Evolutionary conservation across 2,113 vertebrate species (phyloP).

Genomic region (Drymodes brunneopygia): DNA sequence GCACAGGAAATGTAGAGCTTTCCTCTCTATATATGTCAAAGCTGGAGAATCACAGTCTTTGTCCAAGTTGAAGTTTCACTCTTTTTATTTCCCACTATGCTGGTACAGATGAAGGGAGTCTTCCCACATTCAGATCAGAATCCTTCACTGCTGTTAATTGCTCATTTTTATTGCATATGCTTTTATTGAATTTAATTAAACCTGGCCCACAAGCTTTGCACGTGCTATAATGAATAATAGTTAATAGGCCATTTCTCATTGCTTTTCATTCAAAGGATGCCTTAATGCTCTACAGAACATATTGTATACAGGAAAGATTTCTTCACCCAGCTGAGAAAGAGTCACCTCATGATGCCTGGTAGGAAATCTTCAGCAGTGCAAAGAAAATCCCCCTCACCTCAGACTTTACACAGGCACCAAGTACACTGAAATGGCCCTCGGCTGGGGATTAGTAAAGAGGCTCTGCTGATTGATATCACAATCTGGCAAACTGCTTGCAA

Average conservation of each 20-base stretch:
- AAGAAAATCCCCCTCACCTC: not conserved
- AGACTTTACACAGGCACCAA: not conserved
- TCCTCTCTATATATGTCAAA: not conserved
- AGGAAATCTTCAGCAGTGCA: not conserved
- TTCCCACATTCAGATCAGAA: not conserved
- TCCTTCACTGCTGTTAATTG: not conserved
- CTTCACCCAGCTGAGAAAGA: not conserved
- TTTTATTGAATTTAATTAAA: slow-evolving; percentile 16
- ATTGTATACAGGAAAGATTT: not conserved
- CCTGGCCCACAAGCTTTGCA: not conserved
- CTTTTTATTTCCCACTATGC: not conserved
- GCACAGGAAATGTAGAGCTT: not conserved
- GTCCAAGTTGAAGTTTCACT: not conserved
- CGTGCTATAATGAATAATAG: not conserved
- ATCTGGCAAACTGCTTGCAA: not conserved
- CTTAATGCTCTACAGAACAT: not conserved
- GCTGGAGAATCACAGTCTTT: not conserved
- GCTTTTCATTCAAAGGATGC: not conserved
- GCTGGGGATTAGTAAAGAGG: not conserved
- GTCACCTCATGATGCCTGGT: not conserved
- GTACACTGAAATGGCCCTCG: not conserved
- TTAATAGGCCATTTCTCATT: not conserved
- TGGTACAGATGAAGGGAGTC: not conserved
- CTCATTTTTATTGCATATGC: not conserved
- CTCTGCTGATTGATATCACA: not conserved